Conservation (phyloP, 2,797 vertebrate species). For the Podargus strigoides region DNA sequence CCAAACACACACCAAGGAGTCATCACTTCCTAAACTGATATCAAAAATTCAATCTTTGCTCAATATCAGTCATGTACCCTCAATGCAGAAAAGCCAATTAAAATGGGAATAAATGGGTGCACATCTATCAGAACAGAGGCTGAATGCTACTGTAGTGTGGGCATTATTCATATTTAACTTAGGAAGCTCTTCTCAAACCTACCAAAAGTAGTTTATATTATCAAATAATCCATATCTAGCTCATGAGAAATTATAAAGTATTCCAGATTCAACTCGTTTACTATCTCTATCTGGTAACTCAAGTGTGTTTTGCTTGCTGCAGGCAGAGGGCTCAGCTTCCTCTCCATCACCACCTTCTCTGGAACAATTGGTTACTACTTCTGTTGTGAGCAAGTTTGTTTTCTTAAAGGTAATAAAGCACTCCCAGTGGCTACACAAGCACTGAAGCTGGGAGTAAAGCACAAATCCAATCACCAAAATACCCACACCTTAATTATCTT, state of each 20-base stretch:
- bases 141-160: neutral
- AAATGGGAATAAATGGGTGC: neutral
- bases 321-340: neutral
- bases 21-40: neutral
- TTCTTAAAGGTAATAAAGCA: neutral
- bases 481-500: neutral
- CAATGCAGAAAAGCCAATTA: neutral
- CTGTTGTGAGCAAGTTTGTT: neutral
- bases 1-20: neutral
- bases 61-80: neutral
- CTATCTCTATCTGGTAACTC: neutral
- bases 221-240: neutral
- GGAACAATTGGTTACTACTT: neutral
- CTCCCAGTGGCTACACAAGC: neutral
- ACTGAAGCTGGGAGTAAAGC: neutral
- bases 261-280: neutral
- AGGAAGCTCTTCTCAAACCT: neutral
- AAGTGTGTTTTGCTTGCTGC: neutral
- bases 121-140: neutral
- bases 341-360: conserved; percentile 7
- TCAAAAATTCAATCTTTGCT: neutral
- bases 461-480: neutral
- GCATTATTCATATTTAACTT: neutral
- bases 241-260: neutral
- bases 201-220: neutral